A percentile compares a stretch with the other conserved stretches of the same genome.
Evolutionary conservation across 2,888 invertebrate species (phyloP).

Genomic region (Sympetrum striolatum): DNA sequence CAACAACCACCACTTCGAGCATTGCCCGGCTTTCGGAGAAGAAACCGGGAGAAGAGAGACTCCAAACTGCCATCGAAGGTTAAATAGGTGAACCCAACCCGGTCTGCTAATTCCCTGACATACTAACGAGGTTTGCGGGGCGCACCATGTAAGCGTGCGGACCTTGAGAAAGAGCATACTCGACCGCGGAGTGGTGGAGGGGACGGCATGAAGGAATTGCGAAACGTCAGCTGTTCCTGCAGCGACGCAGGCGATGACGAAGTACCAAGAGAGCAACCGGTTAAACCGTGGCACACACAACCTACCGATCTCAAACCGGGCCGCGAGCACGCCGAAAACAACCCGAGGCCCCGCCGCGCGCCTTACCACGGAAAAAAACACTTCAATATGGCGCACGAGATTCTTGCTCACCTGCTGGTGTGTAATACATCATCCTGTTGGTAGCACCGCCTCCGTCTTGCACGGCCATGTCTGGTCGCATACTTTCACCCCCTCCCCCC

Average conservation of each 20-base stretch:
- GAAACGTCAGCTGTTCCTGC: constrained; percentile 29
- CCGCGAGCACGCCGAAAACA: neutral
- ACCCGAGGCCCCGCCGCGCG: neutral
- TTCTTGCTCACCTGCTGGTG: neutral
- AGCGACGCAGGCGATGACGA: neutral
- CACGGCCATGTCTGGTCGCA: neutral
- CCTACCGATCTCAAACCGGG: neutral
- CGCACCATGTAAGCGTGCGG: neutral
- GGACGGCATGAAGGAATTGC: neutral
- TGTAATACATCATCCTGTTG: neutral
- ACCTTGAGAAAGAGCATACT: neutral
- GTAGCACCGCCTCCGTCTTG: neutral
- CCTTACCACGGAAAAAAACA: neutral
- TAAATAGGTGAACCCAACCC: neutral
- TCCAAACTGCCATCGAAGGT: neutral
- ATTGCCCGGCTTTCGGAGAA: no score
- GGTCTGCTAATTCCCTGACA: neutral
- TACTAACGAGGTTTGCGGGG: constrained; percentile 7
- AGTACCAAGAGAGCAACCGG: neutral
- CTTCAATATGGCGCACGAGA: neutral
- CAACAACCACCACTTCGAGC: no score
- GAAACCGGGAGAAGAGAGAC: neutral
- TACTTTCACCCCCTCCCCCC: neutral
- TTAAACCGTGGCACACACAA: neutral
- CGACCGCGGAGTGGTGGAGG: neutral